Percentiles rank a stretch among this genome's conserved stretches.
phyloP scores from a whole-genome alignment of 2,113 vertebrate genomes.

The Lycaon pictus region DNA sequence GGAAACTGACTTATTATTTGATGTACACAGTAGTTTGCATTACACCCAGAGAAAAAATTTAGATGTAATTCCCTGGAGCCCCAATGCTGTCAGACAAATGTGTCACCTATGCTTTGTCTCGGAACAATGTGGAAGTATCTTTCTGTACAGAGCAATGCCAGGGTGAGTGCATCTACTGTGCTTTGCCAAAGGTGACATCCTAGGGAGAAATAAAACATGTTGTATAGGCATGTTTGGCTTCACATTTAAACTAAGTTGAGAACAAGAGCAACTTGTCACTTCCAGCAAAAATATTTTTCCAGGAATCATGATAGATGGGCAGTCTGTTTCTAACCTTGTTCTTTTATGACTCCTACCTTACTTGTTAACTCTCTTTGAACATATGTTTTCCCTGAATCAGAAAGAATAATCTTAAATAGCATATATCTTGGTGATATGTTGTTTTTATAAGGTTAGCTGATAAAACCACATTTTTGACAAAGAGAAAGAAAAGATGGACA shows the following conservation, averaged over 20 bases:
- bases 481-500: not conserved
- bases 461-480: not conserved
- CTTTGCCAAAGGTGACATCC: constrained; percentile 11
- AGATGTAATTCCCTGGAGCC: not conserved
- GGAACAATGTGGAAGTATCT: not conserved
- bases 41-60: not conserved
- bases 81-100: not conserved
- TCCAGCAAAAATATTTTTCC: constrained; percentile 55
- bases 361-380: constrained; percentile 27
- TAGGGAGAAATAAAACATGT: not conserved
- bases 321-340: constrained; percentile 4
- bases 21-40: not conserved
- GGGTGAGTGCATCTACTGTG: not conserved
- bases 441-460: not conserved
- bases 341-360: constrained; percentile 21
- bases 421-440: not conserved
- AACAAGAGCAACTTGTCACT: constrained; percentile 44
- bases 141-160: not conserved
- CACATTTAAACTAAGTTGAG: constrained; percentile 63
- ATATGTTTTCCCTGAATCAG: constrained; percentile 51
- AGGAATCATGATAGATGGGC: constrained; percentile 23
- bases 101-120: not conserved
- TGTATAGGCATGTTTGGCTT: not conserved
- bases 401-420: not conserved
- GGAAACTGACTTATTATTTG: not conserved